Conservation (phyloP, 2,888 invertebrate species). For the Maniola hyperantus region DNA sequence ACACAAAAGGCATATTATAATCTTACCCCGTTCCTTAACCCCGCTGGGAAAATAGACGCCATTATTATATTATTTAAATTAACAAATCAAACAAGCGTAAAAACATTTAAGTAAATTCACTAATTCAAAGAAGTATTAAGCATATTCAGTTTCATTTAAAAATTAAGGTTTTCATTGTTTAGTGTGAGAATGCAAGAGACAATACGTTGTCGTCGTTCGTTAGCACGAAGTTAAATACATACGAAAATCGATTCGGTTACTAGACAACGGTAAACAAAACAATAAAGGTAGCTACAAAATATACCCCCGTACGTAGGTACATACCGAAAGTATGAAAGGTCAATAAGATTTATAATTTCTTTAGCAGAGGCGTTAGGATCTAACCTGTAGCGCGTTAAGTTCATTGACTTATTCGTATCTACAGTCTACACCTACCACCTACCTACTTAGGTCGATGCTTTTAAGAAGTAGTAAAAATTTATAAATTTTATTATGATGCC, state of each 20-base stretch:
- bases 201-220: constrained; percentile 30
- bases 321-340: too few relatives aligned
- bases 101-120: constrained; percentile 10
- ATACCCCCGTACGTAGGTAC: not conserved
- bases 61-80: constrained; percentile 45
- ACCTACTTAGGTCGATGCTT: too few relatives aligned
- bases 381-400: too few relatives aligned
- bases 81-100: not conserved
- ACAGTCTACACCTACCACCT: too few relatives aligned
- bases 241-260: constrained; percentile 71
- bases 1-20: constrained; percentile 7
- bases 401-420: too few relatives aligned
- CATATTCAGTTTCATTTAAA: not conserved
- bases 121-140: not conserved
- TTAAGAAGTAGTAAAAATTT: too few relatives aligned
- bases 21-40: constrained; percentile 67
- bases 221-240: constrained; percentile 39
- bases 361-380: too few relatives aligned
- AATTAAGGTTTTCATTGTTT: constrained; percentile 26
- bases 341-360: too few relatives aligned
- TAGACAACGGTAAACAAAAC: constrained; percentile 62
- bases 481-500: too few relatives aligned
- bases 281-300: constrained; percentile 6
- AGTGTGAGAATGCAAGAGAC: constrained; percentile 31
- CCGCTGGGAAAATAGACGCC: constrained; percentile 69